Evolutionary conservation across 2,113 vertebrate genomes (phyloP).

Genomic region (Phyllostomus hastatus): DNA sequence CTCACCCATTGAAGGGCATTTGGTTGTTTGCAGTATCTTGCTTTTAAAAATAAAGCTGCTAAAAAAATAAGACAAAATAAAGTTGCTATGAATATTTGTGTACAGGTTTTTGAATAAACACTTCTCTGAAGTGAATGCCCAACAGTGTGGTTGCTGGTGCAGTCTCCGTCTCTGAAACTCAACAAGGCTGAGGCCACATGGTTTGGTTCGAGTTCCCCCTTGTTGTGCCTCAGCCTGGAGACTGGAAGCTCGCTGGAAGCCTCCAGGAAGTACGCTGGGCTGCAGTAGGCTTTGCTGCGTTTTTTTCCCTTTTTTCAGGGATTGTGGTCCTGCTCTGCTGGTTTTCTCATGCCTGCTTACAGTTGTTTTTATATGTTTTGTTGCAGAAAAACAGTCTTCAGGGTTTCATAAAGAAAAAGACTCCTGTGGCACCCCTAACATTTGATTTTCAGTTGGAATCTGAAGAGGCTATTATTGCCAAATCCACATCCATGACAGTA

Average conservation of each 20-base stretch:
- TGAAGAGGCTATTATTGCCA: neutral
- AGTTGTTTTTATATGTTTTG: neutral
- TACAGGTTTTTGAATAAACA: neutral
- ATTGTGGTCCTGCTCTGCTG: neutral
- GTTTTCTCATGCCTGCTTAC: neutral
- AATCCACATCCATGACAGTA: neutral
- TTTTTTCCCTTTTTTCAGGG: neutral
- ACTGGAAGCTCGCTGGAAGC: no score
- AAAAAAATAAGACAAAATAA: neutral
- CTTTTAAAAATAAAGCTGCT: slow-evolving; percentile 5
- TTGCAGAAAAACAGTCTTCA: slow-evolving; percentile 42
- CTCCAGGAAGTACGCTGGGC: neutral
- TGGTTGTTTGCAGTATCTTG: neutral
- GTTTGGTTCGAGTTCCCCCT: neutral
- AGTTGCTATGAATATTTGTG: neutral
- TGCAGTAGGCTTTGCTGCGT: neutral
- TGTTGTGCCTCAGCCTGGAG: neutral
- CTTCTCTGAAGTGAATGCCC: neutral
- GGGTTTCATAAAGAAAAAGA: neutral
- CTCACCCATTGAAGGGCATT: neutral
- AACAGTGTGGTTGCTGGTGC: neutral
- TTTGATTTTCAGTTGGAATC: slow-evolving; percentile 48
- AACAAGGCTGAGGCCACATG: neutral
- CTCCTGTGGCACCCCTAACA: slow-evolving; percentile 6
- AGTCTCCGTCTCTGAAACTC: neutral